Evolutionary conservation across 2,797 vertebrate species (phyloP).

Genomic region (Gymnothorax reevesii): DNA sequence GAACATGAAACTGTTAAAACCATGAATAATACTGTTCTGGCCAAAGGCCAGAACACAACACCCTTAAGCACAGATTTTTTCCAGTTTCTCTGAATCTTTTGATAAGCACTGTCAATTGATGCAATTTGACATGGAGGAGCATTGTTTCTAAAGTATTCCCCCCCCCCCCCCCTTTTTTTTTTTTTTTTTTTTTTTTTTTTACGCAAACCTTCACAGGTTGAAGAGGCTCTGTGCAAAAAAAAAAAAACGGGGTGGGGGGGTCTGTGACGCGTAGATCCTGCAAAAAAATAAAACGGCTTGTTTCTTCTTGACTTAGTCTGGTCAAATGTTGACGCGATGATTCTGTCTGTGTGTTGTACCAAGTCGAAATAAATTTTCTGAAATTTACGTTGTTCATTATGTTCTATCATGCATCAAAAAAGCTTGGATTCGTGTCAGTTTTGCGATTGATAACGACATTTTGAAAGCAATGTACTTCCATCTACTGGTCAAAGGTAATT

Average conservation of each 20-base stretch:
- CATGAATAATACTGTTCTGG: no score
- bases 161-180: no score
- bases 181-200: no score
- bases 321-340: neutral
- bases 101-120: no score
- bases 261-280: neutral
- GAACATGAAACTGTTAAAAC: no score
- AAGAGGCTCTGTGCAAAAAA: no score
- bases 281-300: neutral
- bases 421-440: neutral
- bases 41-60: no score
- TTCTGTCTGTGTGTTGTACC: neutral
- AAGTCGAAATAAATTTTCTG: neutral
- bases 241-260: neutral
- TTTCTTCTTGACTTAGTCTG: neutral
- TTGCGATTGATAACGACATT: neutral
- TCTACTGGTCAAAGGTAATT: constrained; percentile 14
- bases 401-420: neutral
- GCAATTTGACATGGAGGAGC: no score
- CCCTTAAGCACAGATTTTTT: no score
- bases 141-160: no score
- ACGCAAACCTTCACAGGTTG: no score
- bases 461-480: constrained; percentile 5
- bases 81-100: no score
- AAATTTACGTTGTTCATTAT: neutral